Conservation (phyloP, 2,797 vertebrate species). For the Sebastes matsubarae region DNA sequence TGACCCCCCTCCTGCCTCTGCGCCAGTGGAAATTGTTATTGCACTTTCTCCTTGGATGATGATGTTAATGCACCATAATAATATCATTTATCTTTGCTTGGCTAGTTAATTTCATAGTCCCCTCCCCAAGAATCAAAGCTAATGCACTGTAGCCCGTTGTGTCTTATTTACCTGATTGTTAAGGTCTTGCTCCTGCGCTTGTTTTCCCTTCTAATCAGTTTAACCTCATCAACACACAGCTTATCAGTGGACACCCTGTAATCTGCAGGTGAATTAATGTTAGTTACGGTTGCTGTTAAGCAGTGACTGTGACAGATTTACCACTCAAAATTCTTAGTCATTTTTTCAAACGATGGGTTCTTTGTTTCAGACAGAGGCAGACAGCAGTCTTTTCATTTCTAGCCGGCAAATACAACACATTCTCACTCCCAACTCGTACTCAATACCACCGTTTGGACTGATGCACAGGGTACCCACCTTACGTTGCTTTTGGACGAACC, state of each 20-base stretch:
- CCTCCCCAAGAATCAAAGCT: conserved; percentile 29
- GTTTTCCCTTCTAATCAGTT: conserved; percentile 35
- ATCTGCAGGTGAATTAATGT: conserved; percentile 14
- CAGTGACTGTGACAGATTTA: background rate
- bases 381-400: background rate
- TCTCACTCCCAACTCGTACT: too few relatives aligned
- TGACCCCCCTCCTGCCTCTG: conserved; percentile 21
- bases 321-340: background rate
- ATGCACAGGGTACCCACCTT: too few relatives aligned
- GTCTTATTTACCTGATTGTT: conserved; percentile 45
- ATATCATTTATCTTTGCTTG: conserved; percentile 57
- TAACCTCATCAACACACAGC: conserved; percentile 17
- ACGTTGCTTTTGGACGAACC: too few relatives aligned
- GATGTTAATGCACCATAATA: conserved; percentile 68
- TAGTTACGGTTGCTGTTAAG: background rate
- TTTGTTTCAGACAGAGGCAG: background rate
- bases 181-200: conserved; percentile 5
- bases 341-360: background rate
- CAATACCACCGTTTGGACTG: too few relatives aligned
- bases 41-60: conserved; percentile 68
- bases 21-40: conserved; percentile 46
- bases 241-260: conserved; percentile 12
- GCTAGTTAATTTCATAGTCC: conserved; percentile 53
- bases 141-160: conserved; percentile 32
- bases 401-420: background rate